phyloP scores from a whole-genome alignment of 2,797 vertebrate genomes.

The Neolamprologus multifasciatus region DNA sequence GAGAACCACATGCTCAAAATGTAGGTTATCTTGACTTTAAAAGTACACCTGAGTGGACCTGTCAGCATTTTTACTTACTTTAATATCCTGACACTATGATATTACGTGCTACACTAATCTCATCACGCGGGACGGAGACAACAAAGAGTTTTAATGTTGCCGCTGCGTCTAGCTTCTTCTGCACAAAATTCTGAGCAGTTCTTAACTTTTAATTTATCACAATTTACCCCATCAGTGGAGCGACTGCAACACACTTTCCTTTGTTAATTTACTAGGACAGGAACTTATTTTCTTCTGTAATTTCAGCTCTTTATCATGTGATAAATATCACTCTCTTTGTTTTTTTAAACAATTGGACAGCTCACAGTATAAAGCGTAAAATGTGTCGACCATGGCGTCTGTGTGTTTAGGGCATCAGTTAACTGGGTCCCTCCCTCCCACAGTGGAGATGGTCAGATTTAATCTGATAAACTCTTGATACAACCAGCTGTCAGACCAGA shows the following conservation, averaged over 20 bases:
- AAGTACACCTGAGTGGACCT: neutral
- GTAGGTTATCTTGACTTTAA: neutral
- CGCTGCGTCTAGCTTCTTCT: neutral
- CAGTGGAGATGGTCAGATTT: slow-evolving; percentile 63
- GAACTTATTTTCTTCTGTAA: neutral
- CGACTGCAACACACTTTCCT: neutral
- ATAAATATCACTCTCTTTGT: neutral
- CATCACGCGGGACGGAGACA: neutral
- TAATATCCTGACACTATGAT: neutral
- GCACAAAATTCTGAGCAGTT: neutral
- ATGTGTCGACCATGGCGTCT: neutral
- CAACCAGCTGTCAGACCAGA: slow-evolving; percentile 69
- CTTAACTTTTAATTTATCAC: neutral
- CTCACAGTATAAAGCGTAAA: neutral
- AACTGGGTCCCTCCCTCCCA: slow-evolving; percentile 38
- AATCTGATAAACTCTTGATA: slow-evolving; percentile 71
- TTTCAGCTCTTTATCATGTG: neutral
- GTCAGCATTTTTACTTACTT: neutral
- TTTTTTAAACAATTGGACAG: neutral
- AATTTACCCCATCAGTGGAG: neutral
- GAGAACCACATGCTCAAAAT: neutral
- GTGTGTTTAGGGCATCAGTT: slow-evolving; percentile 15
- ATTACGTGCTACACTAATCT: neutral
- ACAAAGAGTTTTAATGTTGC: neutral
- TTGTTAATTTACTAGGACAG: neutral